A percentile compares a stretch with the other conserved stretches of the same genome.
Conservation (phyloP, 1,140 invertebrate genomes). For the Littorina saxatilis region DNA sequence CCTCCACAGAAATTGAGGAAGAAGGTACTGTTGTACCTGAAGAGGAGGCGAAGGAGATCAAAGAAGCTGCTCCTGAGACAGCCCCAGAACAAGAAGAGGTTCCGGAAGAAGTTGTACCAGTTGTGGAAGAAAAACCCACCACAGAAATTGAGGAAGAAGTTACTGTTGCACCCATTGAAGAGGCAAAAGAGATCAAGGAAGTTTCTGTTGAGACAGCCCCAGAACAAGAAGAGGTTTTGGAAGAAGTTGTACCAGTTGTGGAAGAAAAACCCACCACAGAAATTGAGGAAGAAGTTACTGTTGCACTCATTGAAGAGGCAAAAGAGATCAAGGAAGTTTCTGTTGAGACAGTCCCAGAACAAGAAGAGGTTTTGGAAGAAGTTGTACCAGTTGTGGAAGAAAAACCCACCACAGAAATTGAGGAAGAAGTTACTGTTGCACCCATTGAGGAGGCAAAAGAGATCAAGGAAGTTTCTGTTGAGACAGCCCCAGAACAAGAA, state of each 20-base stretch:
- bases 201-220: no score
- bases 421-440: no score
- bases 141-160: no score
- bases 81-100: conserved; percentile 1
- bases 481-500: no score
- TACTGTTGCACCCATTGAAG: background rate
- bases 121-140: no score
- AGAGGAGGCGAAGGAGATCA: no score
- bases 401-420: background rate
- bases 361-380: conserved; percentile 34
- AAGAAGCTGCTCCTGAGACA: no score
- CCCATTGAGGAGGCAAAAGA: no score
- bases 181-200: conserved; percentile 29
- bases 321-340: conserved; percentile 11
- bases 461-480: no score
- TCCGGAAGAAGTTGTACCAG: no score
- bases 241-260: conserved; percentile 24
- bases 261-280: conserved; percentile 17
- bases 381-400: conserved; percentile 26
- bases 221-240: conserved; percentile 45
- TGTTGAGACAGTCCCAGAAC: conserved; percentile 5
- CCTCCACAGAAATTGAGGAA: background rate
- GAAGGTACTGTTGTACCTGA: no score
- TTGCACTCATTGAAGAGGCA: background rate
- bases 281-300: conserved; percentile 6